Evolutionary conservation across 2,888 invertebrate genomes (phyloP).

Genomic region (Trilocha varians): DNA sequence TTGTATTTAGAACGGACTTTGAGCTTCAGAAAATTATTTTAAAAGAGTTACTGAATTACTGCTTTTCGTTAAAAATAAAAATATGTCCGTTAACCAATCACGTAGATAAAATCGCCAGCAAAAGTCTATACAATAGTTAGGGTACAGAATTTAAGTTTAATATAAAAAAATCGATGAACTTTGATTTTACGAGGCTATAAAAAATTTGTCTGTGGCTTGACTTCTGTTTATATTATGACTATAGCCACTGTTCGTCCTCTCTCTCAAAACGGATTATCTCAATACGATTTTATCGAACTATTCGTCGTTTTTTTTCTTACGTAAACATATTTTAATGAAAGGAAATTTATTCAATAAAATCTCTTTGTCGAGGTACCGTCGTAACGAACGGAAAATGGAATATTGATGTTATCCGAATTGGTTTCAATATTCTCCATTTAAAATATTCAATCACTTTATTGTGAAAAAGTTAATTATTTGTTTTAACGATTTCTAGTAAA

Average conservation of each 20-base stretch:
- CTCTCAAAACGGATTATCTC: background rate
- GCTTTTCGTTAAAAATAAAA: too few species aligned
- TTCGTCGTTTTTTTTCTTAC: conserved; percentile 14
- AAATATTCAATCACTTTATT: background rate
- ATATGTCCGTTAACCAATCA: too few species aligned
- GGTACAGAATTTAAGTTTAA: too few species aligned
- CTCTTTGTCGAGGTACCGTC: conserved; percentile 50
- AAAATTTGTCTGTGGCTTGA: too few species aligned
- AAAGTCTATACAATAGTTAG: too few species aligned
- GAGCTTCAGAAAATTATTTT: too few species aligned
- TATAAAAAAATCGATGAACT: too few species aligned
- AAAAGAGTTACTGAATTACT: too few species aligned
- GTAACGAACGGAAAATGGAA: conserved; percentile 55
- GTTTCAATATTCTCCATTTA: conserved; percentile 41
- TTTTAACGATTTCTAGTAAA: background rate
- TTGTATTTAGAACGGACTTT: too few species aligned
- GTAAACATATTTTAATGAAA: conserved; percentile 51
- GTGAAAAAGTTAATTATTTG: background rate
- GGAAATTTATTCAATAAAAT: conserved; percentile 67
- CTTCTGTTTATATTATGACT: too few species aligned
- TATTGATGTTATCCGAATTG: conserved; percentile 52
- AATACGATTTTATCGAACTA: conserved; percentile 7
- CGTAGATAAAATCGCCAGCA: too few species aligned
- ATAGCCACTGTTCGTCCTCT: background rate
- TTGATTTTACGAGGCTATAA: too few species aligned